A percentile compares a stretch with the other conserved stretches of the same genome.
phyloP scores from a whole-genome alignment of 2,797 vertebrate species.

The Tympanoctomys barrerae region DNA sequence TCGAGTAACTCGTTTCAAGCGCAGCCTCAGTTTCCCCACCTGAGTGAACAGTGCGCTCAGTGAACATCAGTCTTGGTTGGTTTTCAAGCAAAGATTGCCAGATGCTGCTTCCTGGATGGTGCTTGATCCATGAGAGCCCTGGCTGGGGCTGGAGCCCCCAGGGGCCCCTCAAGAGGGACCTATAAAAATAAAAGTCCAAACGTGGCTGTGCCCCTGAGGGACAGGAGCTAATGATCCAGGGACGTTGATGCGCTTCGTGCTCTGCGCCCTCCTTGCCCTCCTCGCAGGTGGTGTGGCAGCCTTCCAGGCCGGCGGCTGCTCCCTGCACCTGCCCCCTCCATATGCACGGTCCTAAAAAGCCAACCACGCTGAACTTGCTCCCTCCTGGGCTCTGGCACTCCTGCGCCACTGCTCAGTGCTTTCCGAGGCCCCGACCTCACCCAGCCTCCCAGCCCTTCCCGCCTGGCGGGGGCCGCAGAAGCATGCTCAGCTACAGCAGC shows the following conservation, averaged over 20 bases:
- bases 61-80: not conserved
- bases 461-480: not conserved
- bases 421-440: not conserved
- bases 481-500: not conserved
- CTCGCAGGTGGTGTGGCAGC: conserved; percentile 59
- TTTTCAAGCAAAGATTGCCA: not conserved
- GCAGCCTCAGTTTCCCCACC: conserved; percentile 46
- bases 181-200: conserved; percentile 9
- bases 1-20: not conserved
- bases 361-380: conserved; percentile 82
- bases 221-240: conserved; percentile 48
- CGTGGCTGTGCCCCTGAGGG: conserved; percentile 47
- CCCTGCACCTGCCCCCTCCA: conserved; percentile 56
- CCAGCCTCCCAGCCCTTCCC: not conserved
- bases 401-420: not conserved
- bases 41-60: not conserved
- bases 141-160: not conserved
- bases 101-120: not conserved
- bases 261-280: not conserved
- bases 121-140: not conserved
- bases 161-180: not conserved
- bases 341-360: conserved; percentile 82
- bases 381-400: not conserved
- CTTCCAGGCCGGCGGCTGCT: conserved; percentile 58
- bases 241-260: conserved; percentile 63